phyloP scores from a whole-genome alignment of 2,797 vertebrate species.

The Notoglanidium macrostoma region DNA sequence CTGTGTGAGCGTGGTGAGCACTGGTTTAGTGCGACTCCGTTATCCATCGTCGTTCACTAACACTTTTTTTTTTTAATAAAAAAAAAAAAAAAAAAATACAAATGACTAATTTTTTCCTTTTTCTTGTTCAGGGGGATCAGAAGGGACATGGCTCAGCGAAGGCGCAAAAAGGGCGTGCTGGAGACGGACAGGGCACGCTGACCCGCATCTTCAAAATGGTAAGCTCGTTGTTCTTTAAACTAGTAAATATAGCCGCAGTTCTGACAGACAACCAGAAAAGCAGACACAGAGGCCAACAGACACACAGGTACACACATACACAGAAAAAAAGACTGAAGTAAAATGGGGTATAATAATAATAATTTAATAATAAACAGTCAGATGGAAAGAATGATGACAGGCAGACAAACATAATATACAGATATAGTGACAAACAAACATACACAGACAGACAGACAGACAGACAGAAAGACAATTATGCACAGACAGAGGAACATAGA shows the following conservation, averaged over 20 bases:
- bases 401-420: background rate
- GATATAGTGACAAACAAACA: background rate
- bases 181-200: conserved; percentile 91
- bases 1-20: background rate
- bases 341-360: too few relatives aligned
- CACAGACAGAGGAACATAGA: too few relatives aligned
- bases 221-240: conserved; percentile 59
- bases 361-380: too few relatives aligned
- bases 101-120: background rate
- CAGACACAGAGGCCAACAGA: background rate
- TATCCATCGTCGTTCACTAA: background rate
- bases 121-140: conserved; percentile 82
- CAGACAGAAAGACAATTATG: background rate
- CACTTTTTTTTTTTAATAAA: too few relatives aligned
- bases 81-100: background rate
- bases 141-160: conserved; percentile 86
- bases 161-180: conserved; percentile 84
- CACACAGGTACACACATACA: background rate
- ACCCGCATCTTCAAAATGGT: conserved; percentile 99
- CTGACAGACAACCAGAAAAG: background rate
- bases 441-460: background rate
- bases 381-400: background rate
- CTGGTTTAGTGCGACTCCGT: too few relatives aligned
- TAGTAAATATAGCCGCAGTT: background rate
- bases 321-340: background rate